Evolutionary conservation across 1,140 invertebrate species (phyloP).

Genomic region (Hypsibius dujardini): DNA sequence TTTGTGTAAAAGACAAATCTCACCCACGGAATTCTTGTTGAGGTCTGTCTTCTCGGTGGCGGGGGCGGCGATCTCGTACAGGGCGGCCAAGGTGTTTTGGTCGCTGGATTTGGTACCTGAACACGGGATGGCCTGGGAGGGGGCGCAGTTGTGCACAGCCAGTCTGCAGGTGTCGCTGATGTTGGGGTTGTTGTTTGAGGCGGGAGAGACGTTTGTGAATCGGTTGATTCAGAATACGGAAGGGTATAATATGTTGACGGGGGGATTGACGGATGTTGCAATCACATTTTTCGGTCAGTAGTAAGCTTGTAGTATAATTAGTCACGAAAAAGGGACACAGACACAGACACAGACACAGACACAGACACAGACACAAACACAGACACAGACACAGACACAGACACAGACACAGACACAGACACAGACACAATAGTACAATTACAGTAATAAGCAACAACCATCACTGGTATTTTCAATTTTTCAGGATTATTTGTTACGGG

Average conservation of each 20-base stretch:
- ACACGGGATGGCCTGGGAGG: not conserved
- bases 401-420: not conserved
- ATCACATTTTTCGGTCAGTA: not conserved
- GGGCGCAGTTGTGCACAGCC: not conserved
- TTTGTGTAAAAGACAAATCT: not conserved
- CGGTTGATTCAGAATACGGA: not conserved
- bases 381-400: not conserved
- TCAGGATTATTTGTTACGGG: constrained; percentile 7
- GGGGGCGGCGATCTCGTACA: constrained; percentile 9
- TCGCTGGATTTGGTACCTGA: not conserved
- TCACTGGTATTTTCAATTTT: not conserved
- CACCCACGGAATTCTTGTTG: not conserved
- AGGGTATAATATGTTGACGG: not conserved
- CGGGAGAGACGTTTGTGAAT: not conserved
- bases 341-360: too few species aligned
- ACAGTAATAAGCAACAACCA: not conserved
- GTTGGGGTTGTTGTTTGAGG: not conserved
- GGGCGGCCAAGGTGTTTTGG: not conserved
- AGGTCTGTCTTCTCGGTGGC: not conserved
- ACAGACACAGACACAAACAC: too few species aligned
- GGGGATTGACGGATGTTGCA: not conserved
- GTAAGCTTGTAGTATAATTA: not conserved
- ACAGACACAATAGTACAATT: not conserved
- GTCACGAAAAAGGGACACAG: not conserved
- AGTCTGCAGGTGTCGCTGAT: constrained; percentile 13